These are phyloP conservation scores for Sebastes goodei DNA, from an alignment of 2,797 vertebrate genomes.

Conservation along the genomic window DNA sequence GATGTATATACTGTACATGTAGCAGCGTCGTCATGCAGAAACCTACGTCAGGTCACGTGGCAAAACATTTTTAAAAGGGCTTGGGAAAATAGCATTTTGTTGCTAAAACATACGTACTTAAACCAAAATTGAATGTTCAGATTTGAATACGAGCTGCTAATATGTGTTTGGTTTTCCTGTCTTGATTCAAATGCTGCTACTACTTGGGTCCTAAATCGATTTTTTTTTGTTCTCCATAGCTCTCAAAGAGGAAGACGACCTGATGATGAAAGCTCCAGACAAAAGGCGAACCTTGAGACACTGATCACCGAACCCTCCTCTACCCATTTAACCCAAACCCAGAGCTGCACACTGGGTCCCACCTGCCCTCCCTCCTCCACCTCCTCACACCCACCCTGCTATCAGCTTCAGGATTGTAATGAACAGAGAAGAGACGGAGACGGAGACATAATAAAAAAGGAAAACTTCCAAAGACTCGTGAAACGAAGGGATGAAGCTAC, in stretches of 20 bases:
- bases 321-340: conserved; percentile 2
- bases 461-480: conserved; percentile 39
- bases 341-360: conserved; percentile 64
- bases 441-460: not conserved
- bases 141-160: too few relatives aligned
- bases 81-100: too few relatives aligned
- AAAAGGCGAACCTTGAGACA: conserved; percentile 70
- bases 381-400: conserved; percentile 49
- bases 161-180: not conserved
- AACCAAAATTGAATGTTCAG: too few relatives aligned
- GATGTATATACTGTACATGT: too few relatives aligned
- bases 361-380: not conserved
- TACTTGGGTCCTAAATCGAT: not conserved
- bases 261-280: conserved; percentile 61
- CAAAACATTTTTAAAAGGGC: too few relatives aligned
- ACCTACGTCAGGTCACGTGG: too few relatives aligned
- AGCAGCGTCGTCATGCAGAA: too few relatives aligned
- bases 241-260: conserved; percentile 60
- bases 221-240: conserved; percentile 12
- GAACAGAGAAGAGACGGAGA: conserved; percentile 29
- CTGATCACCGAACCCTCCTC: conserved; percentile 35
- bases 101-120: fast-evolving
- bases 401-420: conserved; percentile 74
- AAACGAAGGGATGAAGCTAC: conserved; percentile 27
- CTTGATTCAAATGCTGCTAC: not conserved